Evolutionary conservation across 2,797 vertebrate species (phyloP), one percentile per base, ranked within the genome.

Genomic region (Pteronotus mesoamericanus): DNA sequence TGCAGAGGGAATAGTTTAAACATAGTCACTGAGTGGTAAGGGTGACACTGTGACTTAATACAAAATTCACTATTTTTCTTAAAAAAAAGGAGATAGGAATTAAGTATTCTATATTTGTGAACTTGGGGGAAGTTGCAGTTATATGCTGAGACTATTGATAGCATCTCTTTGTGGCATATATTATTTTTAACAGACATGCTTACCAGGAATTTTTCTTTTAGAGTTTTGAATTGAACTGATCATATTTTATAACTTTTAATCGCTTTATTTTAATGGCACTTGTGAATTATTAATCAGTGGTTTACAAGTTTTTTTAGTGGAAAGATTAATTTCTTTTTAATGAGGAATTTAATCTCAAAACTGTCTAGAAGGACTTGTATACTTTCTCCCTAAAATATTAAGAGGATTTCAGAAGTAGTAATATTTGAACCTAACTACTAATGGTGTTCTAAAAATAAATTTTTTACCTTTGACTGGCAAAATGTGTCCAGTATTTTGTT

Each of bases 101-200:
- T 74, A 72, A 89, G 26, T 86, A 78, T 80, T 44, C 32, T 71
- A 1, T 61, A 12, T 75, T 71, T 94, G 26, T 93, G 64, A 91
- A 74, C 89, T 90, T 93, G 46, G 44, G 57, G 77, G 37, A 80
- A 84, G 32, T 92, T 89, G 4, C 5, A 89, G n/a, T 37, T 59
- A 2, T 86, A 61, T 94, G 29, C 61, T 61, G 39, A 92, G 55
- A 85, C 9, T 72, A 39, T 39, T 79, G 42, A 91, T 80, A 80
- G 14, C 21, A 9, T 84, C 8, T 92, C 15, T 95, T 89, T 75
- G 90, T 96, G 96, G 89, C 90, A 94, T 0, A 18, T 80, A 77
- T 97, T 97, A 96, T 97, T 97, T 97, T 98, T 97, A 97, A 94
- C 95, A 98, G 94, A 92, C 92, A 48, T 75, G 94, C 82, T 95